A percentile compares a stretch with the other conserved stretches of the same genome.
phyloP scores from a whole-genome alignment of 1,140 invertebrate genomes.

The Dufourea novaeangliae region DNA sequence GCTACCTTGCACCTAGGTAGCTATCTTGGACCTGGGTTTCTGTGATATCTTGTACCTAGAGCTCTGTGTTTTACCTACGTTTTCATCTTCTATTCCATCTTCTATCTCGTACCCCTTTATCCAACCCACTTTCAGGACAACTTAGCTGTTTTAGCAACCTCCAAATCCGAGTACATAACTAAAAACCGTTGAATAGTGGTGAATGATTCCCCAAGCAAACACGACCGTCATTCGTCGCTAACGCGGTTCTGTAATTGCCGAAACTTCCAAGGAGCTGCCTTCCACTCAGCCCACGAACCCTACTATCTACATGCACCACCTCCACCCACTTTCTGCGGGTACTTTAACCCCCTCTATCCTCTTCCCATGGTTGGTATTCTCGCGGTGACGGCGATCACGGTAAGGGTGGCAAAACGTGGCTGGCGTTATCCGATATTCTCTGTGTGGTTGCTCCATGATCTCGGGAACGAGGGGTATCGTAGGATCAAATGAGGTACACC shows the following conservation, averaged over 20 bases:
- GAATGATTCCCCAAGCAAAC: neutral
- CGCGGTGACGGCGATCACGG: constrained; percentile 23
- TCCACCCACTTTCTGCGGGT: neutral
- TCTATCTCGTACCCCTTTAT: too few species aligned
- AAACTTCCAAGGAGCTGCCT: constrained; percentile 43
- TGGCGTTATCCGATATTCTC: constrained; percentile 66
- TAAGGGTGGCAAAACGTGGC: constrained; percentile 59
- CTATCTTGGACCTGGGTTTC: too few species aligned
- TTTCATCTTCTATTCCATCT: too few species aligned
- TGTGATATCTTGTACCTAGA: too few species aligned
- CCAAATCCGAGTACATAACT: too few species aligned
- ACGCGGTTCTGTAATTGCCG: constrained; percentile 41
- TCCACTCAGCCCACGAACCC: neutral
- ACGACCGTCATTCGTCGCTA: neutral
- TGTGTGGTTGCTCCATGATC: constrained; percentile 64
- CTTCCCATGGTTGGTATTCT: constrained; percentile 33
- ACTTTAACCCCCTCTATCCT: constrained; percentile 4
- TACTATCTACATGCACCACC: neutral
- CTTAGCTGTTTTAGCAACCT: too few species aligned
- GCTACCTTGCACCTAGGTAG: too few species aligned
- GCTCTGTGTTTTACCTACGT: too few species aligned
- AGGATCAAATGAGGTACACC: constrained; percentile 63
- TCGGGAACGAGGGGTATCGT: constrained; percentile 57
- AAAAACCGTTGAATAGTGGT: too few species aligned
- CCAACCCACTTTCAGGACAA: too few species aligned